A percentile compares a stretch with the other conserved stretches of the same genome.
Evolutionary conservation across 2,113 vertebrate genomes (phyloP).

Genomic region (Pachyramphus minor): DNA sequence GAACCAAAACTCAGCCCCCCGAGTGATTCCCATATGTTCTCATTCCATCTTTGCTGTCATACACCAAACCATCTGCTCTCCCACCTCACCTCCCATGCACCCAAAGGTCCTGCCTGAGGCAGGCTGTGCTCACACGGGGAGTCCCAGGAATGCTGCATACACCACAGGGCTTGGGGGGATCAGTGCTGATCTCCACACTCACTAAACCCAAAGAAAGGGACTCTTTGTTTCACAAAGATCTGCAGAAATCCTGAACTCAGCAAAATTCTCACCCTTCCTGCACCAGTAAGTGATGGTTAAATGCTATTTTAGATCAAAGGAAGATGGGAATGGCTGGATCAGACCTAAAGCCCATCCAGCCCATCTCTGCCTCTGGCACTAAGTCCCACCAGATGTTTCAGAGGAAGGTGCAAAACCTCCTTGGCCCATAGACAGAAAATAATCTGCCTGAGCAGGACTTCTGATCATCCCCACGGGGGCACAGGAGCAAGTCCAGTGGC

Average conservation of each 20-base stretch:
- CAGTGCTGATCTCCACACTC: not conserved
- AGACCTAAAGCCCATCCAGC: not conserved
- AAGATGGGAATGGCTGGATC: not conserved
- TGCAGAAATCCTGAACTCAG: not conserved
- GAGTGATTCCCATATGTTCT: fast-evolving
- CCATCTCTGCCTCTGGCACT: not conserved
- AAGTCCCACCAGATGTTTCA: not conserved
- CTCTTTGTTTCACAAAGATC: not conserved
- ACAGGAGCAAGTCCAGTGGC: not conserved
- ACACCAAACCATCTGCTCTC: not conserved
- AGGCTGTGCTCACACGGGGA: not conserved
- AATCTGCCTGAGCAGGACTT: not conserved
- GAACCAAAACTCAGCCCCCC: not conserved
- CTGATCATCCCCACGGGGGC: not conserved
- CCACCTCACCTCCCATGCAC: not conserved
- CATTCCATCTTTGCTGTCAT: not conserved
- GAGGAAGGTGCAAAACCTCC: not conserved
- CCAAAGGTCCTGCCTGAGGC: not conserved
- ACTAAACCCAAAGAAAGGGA: not conserved
- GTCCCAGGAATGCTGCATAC: not conserved
- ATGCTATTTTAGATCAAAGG: not conserved
- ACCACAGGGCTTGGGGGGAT: not conserved
- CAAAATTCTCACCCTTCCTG: not conserved
- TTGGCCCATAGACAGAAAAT: not conserved
- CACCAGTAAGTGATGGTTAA: not conserved